Evolutionary conservation across 2,113 vertebrate genomes (phyloP).

Genomic region (Apteryx mantelli): DNA sequence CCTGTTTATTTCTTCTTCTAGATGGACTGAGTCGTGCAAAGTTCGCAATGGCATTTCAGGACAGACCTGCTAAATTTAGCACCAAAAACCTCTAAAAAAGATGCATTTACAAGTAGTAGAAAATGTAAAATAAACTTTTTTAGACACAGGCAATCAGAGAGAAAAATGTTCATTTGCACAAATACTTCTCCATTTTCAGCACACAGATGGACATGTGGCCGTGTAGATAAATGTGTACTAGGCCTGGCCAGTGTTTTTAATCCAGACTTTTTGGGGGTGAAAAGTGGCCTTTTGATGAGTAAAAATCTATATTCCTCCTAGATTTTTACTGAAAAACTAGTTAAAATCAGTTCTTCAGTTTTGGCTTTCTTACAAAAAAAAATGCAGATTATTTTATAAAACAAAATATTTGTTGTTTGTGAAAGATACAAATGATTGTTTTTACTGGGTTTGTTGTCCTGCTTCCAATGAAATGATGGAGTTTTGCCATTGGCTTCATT

Average conservation of each 20-base stretch:
- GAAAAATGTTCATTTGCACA: neutral
- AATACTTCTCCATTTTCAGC: neutral
- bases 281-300: neutral
- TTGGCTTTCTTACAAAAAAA: neutral
- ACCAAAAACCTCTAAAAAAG: neutral
- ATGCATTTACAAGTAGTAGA: neutral
- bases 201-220: neutral
- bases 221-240: neutral
- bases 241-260: neutral
- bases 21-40: neutral
- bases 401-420: neutral
- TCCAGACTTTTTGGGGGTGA: neutral
- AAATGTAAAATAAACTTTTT: neutral
- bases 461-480: neutral
- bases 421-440: neutral
- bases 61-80: neutral
- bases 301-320: neutral
- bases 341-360: neutral
- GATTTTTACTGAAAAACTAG: neutral
- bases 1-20: neutral
- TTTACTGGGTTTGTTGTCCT: neutral
- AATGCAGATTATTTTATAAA: neutral
- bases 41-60: neutral
- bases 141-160: neutral
- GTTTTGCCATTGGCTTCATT: constrained; percentile 4